Base-by-base conservation (phyloP, 92 coral and sea anemone genomes). In the Pocillopora meandrina region DNA sequence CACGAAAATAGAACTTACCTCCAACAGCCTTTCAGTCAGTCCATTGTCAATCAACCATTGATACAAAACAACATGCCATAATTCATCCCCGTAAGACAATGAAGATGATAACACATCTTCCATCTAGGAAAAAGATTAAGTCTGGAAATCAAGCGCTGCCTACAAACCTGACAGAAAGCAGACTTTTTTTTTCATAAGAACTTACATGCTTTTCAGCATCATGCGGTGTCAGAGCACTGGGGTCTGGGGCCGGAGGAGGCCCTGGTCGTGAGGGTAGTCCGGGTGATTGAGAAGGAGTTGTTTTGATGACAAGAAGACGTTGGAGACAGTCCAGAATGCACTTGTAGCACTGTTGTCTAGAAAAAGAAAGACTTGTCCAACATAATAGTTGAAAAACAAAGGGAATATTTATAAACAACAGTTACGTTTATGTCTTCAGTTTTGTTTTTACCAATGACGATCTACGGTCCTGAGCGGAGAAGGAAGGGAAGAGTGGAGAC, bases 41-140 rank as follows among this genome's bases (percentile, higher is more conserved):
- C 87, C 90, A 80, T 94, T 96, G 80, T 95, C 98, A 78, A 96
- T 96, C 71, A 96, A 74, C 99, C 99, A 96, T 65, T 95, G 93
- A 85, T 92, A 95, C 81, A 96, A 77, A 57, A 90, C 90, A 14
- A 93, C 91, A 65, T 95, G 96, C 98, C 95, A 96, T 55, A 96
- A 81, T 76, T 96, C 99, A 86, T 96, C 99, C 33, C 89, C 85
- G 31, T 93, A 96, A 4, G 94, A 81, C 80, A 96, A 77, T 23
- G 99, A 95, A 76, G 87, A 76, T 9, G 91, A 86, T 63, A 96
- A 87, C 14, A 96, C 89, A 18, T 83, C 87, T 70, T 96, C 99
- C 96, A 96, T 88, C 99, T 96, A 52, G 72, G 72, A 77, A 36
- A 11, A 84, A 9, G 0, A 81, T 17, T 3, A 42, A 42, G 8